A percentile compares a stretch with the other conserved stretches of the same genome.
Evolutionary conservation across 92 coral and sea anemone genomes (phyloP).

Genomic region (Diadumene lineata): DNA sequence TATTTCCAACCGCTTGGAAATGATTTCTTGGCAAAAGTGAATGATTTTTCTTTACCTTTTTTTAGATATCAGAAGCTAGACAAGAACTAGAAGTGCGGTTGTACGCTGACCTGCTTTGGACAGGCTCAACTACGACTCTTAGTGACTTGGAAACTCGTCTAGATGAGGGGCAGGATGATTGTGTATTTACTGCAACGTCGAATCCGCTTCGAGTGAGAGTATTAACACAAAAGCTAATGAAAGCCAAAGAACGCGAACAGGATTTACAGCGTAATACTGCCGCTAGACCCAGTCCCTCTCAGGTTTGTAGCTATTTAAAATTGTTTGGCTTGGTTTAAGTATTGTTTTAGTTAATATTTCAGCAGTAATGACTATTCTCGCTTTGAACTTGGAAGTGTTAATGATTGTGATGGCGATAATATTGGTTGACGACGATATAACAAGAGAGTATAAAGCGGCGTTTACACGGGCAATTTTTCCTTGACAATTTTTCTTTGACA

Average conservation of each 20-base stretch:
- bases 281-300: conserved; percentile 75
- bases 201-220: conserved; percentile 56
- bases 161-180: conserved; percentile 25
- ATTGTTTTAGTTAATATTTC: no score
- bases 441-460: no score
- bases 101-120: conserved; percentile 76
- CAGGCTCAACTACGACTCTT: conserved; percentile 52
- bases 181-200: conserved; percentile 50
- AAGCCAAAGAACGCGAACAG: conserved; percentile 26
- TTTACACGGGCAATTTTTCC: no score
- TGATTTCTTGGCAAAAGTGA: no score
- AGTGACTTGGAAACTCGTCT: conserved; percentile 40
- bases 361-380: no score
- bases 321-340: no score
- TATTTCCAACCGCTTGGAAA: no score
- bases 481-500: no score
- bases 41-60: no score
- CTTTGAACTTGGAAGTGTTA: no score
- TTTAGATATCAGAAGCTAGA: conserved; percentile 60
- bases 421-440: no score
- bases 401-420: no score
- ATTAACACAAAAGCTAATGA: conserved; percentile 42
- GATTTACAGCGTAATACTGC: conserved; percentile 59
- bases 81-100: conserved; percentile 75
- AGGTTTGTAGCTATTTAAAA: conserved; percentile 52